Conservation (phyloP, 2,888 invertebrate species). For the Tanypteryx hageni region DNA sequence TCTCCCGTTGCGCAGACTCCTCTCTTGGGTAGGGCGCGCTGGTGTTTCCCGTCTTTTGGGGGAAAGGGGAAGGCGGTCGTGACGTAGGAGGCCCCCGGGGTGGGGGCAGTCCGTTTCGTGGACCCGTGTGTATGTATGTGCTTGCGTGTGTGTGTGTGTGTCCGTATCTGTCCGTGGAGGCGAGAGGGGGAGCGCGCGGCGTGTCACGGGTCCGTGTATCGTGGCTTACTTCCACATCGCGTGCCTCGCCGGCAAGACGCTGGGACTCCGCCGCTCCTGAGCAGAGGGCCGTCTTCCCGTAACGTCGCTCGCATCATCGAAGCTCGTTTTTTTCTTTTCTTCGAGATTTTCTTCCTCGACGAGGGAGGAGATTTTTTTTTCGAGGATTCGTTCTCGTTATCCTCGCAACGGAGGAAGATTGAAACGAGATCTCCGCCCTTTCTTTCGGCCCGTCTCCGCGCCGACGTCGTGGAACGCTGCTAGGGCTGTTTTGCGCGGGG, state of each 20-base stretch:
- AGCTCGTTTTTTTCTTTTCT: too few relatives aligned
- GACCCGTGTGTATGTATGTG: neutral
- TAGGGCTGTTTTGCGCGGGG: neutral
- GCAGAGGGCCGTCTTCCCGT: too few relatives aligned
- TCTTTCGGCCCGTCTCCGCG: neutral
- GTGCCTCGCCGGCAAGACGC: neutral
- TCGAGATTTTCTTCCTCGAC: neutral
- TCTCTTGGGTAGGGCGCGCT: neutral
- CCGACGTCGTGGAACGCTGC: neutral
- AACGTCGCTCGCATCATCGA: neutral
- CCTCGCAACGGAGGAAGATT: neutral
- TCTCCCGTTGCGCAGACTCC: conserved; percentile 52
- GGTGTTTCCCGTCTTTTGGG: neutral
- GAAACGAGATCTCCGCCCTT: too few relatives aligned
- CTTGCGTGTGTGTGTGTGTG: neutral
- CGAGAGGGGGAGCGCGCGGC: neutral
- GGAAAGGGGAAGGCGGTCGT: neutral
- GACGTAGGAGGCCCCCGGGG: neutral
- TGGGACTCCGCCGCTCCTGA: neutral
- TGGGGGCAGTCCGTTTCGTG: neutral
- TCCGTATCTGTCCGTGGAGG: neutral
- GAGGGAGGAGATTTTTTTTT: neutral
- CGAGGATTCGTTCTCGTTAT: neutral
- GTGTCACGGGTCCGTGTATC: neutral
- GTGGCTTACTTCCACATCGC: conserved; percentile 11